A percentile compares a stretch with the other conserved stretches of the same genome.
Evolutionary conservation across 2,888 invertebrate genomes (phyloP).

Genomic region (Lacanobia wlatinum): DNA sequence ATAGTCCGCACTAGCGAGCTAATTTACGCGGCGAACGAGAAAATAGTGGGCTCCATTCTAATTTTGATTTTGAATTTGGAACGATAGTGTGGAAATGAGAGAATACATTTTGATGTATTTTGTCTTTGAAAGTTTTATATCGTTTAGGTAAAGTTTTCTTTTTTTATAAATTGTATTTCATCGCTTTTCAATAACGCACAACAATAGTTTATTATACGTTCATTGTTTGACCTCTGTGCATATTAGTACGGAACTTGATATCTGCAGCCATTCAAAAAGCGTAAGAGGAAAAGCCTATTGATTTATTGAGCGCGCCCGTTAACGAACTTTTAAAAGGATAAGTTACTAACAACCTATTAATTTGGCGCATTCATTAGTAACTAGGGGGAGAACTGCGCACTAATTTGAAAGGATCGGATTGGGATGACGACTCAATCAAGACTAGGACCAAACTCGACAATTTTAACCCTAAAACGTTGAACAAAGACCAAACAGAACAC

Average conservation of each 20-base stretch:
- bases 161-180: not conserved
- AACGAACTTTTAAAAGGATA: conserved; percentile 58
- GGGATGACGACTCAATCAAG: conserved; percentile 38
- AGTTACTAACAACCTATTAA: conserved; percentile 57
- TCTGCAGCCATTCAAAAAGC: conserved; percentile 31
- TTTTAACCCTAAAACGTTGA: conserved; percentile 37
- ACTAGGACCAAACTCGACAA: conserved; percentile 25
- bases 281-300: conserved; percentile 22
- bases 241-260: conserved; percentile 11
- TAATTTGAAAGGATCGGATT: conserved; percentile 52
- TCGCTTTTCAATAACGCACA: too few relatives aligned
- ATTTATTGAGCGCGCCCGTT: conserved; percentile 27
- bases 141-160: not conserved
- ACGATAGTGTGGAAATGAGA: conserved; percentile 12
- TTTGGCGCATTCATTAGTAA: conserved; percentile 56
- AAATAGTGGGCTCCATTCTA: conserved; percentile 51
- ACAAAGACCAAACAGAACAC: conserved; percentile 62
- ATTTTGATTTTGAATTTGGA: conserved; percentile 42
- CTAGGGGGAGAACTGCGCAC: conserved; percentile 42
- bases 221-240: not conserved
- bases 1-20: conserved; percentile 62
- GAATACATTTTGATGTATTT: not conserved
- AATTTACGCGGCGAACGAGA: conserved; percentile 58
- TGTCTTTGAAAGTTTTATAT: too few relatives aligned
- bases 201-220: not conserved